A percentile compares a stretch with the other conserved stretches of the same genome.
phyloP scores from a whole-genome alignment of 2,797 vertebrate species.

The Leptoclinus maculatus region DNA sequence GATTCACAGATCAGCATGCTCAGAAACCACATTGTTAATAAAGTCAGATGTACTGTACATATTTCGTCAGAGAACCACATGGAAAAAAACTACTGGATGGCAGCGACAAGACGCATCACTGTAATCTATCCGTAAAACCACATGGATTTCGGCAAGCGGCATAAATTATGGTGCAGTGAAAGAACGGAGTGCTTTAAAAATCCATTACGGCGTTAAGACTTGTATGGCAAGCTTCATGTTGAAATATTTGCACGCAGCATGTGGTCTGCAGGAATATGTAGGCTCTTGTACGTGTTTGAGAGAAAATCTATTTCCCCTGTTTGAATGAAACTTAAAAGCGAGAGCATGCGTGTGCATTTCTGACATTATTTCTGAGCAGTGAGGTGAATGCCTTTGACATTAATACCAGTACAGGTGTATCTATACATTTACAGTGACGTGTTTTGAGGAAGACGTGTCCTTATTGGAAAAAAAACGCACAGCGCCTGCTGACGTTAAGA shows the following conservation, averaged over 20 bases:
- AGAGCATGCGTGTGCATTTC: not conserved
- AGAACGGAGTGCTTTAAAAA: conserved; percentile 53
- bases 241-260: conserved; percentile 51
- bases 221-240: conserved; percentile 33
- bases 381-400: not conserved
- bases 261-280: conserved; percentile 26
- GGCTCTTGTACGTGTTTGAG: conserved; percentile 17
- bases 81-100: conserved; percentile 66
- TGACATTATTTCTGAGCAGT: conserved; percentile 13
- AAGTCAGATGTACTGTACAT: conserved; percentile 45
- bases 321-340: conserved; percentile 14
- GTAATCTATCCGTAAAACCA: conserved; percentile 59
- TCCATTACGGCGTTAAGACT: conserved; percentile 24
- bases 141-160: conserved; percentile 57
- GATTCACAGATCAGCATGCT: conserved; percentile 44
- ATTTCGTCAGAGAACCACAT: conserved; percentile 40
- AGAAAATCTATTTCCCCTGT: conserved; percentile 8
- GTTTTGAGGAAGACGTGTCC: conserved; percentile 10
- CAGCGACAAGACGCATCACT: conserved; percentile 51
- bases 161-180: conserved; percentile 60
- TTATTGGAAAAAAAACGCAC: conserved; percentile 51
- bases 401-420: conserved; percentile 39
- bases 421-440: conserved; percentile 13
- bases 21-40: conserved; percentile 51
- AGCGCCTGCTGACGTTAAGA: conserved; percentile 51